A percentile compares a stretch with the other conserved stretches of the same genome.
phyloP scores from a whole-genome alignment of 2,113 vertebrate species.

The Sylvietta virens region DNA sequence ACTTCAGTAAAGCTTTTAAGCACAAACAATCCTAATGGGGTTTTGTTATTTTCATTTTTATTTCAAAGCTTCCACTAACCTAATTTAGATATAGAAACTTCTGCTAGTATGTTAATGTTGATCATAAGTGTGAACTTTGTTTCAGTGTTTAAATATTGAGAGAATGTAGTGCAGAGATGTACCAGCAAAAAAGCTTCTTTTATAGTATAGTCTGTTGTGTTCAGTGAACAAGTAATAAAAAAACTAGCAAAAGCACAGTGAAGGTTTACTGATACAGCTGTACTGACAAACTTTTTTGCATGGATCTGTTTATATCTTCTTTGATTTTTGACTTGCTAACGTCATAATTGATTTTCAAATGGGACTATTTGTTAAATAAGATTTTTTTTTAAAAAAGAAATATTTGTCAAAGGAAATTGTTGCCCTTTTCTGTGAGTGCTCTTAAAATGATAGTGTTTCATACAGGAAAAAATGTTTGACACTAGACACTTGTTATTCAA shows the following conservation, averaged over 20 bases:
- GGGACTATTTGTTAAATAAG: not conserved
- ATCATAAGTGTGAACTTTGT: not conserved
- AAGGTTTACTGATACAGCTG: not conserved
- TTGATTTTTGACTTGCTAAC: not conserved
- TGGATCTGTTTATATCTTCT: not conserved
- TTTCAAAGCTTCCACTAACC: not conserved
- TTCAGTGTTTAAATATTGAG: not conserved
- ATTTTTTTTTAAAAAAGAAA: fast-evolving
- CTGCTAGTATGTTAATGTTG: not conserved
- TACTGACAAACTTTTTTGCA: not conserved
- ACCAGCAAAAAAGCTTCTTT: not conserved
- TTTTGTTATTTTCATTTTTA: not conserved
- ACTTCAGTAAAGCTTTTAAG: not conserved
- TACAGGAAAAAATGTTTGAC: not conserved
- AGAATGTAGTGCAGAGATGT: not conserved
- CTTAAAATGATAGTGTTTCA: not conserved
- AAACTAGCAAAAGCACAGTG: not conserved
- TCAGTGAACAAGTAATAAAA: not conserved
- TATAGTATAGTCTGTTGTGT: not conserved
- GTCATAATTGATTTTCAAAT: not conserved
- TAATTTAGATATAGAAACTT: not conserved
- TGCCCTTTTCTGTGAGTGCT: not conserved
- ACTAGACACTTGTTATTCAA: not conserved
- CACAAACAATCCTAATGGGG: not conserved
- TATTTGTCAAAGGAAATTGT: not conserved